Percentiles rank a stretch among this genome's conserved stretches.
Evolutionary conservation across 2,888 invertebrate species (phyloP).

Genomic region (Alloscopus bannaensis): DNA sequence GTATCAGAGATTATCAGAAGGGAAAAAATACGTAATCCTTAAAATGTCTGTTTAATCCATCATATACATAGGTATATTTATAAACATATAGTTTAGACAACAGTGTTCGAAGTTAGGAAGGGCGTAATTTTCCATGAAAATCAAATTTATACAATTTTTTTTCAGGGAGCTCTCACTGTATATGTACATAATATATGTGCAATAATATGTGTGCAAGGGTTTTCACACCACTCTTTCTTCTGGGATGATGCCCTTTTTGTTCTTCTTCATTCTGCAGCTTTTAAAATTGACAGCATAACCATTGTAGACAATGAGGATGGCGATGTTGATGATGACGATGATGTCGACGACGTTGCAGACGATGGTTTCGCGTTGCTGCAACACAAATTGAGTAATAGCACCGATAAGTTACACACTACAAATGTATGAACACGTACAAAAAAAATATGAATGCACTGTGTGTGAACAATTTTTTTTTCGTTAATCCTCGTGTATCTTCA

Average conservation of each 20-base stretch:
- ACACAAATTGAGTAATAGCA: background rate
- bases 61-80: background rate
- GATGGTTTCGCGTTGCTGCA: too few species aligned
- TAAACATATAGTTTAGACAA: too few species aligned
- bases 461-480: too few species aligned
- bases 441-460: too few species aligned
- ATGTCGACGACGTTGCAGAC: background rate
- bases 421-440: too few species aligned
- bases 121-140: conserved; percentile 73
- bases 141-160: conserved; percentile 60
- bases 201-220: too few species aligned
- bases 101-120: conserved; percentile 68
- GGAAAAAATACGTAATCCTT: too few species aligned
- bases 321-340: conserved; percentile 3
- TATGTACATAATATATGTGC: too few species aligned
- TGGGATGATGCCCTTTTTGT: background rate
- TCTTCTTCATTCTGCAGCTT: too few species aligned
- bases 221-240: too few species aligned
- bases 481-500: background rate
- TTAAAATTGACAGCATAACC: conserved; percentile 22
- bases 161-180: too few species aligned
- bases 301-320: background rate
- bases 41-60: conserved; percentile 1
- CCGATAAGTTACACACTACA: background rate
- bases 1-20: too few species aligned